Percentiles rank a stretch among this genome's conserved stretches.
phyloP scores from a whole-genome alignment of 2,113 vertebrate genomes.

The Pseudonaja textilis region DNA sequence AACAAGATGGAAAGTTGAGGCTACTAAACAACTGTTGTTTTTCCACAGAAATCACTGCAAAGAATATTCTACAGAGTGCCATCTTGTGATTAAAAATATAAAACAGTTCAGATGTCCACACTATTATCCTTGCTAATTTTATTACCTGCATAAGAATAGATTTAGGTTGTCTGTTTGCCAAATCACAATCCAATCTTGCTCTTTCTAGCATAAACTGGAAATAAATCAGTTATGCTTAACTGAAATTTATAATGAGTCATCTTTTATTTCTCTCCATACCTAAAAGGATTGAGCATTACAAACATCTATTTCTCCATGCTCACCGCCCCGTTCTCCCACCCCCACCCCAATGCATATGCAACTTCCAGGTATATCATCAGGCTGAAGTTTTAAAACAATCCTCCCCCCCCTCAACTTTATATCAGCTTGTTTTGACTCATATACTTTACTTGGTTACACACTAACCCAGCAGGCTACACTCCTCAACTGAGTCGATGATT shows the following conservation, averaged over 20 bases:
- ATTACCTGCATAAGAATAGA: not conserved
- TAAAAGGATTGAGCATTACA: not conserved
- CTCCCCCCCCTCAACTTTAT: not conserved
- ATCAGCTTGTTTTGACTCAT: not conserved
- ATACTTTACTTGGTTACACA: not conserved
- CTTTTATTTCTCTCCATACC: not conserved
- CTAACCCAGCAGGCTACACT: not conserved
- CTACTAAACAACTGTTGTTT: not conserved
- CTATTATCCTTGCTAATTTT: not conserved
- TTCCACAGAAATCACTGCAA: not conserved
- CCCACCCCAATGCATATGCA: not conserved
- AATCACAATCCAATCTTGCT: not conserved
- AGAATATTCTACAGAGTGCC: conserved; percentile 2
- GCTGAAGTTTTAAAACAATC: not conserved
- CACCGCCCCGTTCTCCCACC: not conserved
- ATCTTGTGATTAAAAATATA: conserved; percentile 6
- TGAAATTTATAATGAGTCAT: not conserved
- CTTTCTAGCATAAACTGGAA: not conserved
- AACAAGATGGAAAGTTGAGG: not conserved
- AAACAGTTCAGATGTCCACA: not conserved
- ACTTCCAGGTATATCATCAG: not conserved
- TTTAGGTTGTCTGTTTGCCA: not conserved
- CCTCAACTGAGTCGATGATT: not conserved
- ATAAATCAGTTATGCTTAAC: not conserved
- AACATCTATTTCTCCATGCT: not conserved